Evolutionary conservation across 30 jellyfish, hydroid and myxozoan species (phyloP).

Genomic region (Turritopsis dohrnii): DNA sequence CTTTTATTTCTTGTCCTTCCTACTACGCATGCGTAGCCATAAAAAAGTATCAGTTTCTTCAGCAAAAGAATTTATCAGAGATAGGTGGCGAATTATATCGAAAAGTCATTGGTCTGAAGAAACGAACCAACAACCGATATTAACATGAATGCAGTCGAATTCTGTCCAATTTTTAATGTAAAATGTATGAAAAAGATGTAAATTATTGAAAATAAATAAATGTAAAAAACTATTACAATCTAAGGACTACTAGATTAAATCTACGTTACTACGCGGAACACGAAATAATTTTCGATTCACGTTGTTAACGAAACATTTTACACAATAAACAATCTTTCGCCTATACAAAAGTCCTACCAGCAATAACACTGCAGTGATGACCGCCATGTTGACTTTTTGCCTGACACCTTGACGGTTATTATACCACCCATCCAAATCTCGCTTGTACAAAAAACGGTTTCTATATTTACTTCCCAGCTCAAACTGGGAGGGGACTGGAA

Average conservation of each 20-base stretch:
- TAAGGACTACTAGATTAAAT: not conserved
- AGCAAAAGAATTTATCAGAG: no score
- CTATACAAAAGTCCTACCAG: slow-evolving; percentile 6
- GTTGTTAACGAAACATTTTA: not conserved
- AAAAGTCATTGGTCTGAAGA: no score
- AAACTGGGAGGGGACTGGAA: slow-evolving; percentile 90
- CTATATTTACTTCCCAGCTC: slow-evolving; percentile 53
- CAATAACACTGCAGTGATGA: not conserved
- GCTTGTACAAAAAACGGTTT: slow-evolving; percentile 44
- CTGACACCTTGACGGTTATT: not conserved
- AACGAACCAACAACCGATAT: no score
- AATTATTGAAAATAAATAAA: not conserved
- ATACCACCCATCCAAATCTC: slow-evolving; percentile 15
- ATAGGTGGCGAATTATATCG: no score
- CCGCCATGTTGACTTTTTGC: not conserved
- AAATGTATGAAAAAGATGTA: not conserved
- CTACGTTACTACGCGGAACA: not conserved
- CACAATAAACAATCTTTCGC: not conserved
- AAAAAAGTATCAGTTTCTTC: no score
- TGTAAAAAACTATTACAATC: not conserved
- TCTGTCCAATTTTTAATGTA: not conserved
- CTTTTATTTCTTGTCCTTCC: no score
- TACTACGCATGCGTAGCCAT: no score
- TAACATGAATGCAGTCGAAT: no score
- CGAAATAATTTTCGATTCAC: not conserved